Conservation (phyloP, 2,797 vertebrate genomes). For the Acanthurus leucopareius region DNA sequence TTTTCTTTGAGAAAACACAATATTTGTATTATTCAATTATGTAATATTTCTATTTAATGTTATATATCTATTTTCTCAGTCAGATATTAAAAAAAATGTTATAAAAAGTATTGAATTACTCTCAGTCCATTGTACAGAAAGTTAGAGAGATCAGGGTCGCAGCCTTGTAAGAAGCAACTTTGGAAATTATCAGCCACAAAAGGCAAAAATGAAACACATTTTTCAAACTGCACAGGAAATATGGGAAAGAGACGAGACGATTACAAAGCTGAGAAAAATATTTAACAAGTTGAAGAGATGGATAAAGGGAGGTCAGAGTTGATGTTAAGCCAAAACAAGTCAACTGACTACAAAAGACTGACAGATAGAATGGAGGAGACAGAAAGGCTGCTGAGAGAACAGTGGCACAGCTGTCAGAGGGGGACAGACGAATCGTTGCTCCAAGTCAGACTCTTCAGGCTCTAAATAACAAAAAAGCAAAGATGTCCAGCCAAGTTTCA, state of each 20-base stretch:
- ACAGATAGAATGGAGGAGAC: background rate
- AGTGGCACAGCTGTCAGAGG: slow-evolving; percentile 45
- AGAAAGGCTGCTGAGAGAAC: slow-evolving; percentile 29
- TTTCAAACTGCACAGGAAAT: slow-evolving; percentile 1
- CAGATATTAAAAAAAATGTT: background rate
- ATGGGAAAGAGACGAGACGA: background rate
- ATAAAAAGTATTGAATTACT: background rate
- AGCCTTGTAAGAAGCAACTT: background rate
- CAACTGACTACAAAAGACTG: background rate
- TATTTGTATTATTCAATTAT: too few relatives aligned
- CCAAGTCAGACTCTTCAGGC: slow-evolving; percentile 54
- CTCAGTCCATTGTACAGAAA: background rate
- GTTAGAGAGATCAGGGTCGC: background rate
- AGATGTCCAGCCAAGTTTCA: slow-evolving; percentile 32
- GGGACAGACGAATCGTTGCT: slow-evolving; percentile 42
- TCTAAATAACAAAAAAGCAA: slow-evolving; percentile 50
- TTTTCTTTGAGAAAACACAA: too few relatives aligned
- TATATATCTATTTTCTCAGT: too few relatives aligned
- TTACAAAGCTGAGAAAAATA: background rate
- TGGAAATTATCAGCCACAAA: background rate
- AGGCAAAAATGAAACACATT: background rate
- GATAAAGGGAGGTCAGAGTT: slow-evolving; percentile 6
- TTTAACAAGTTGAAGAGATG: background rate
- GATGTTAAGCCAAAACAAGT: slow-evolving; percentile 7
- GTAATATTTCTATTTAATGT: too few relatives aligned